Percentiles rank a stretch among this genome's conserved stretches.
These are phyloP conservation scores for Limnothrissa miodon DNA, from an alignment of 2,113 vertebrate species.

Conservation along the genomic window DNA sequence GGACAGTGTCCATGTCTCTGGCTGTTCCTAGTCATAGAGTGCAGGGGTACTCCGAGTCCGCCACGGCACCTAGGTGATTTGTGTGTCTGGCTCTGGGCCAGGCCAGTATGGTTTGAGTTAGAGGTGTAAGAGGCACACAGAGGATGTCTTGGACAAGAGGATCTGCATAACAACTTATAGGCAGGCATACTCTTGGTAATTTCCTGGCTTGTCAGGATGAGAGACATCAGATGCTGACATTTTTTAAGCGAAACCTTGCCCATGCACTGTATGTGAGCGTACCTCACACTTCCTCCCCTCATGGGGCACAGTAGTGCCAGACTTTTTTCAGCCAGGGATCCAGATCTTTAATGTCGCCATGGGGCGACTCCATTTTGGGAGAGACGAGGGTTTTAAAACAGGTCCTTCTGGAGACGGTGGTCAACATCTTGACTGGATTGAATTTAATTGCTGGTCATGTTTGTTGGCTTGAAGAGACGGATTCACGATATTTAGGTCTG, in stretches of 20 bases:
- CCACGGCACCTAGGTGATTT: constrained; percentile 28
- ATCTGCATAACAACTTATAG: constrained; percentile 52
- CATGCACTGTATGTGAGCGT: constrained; percentile 31
- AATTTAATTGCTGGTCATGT: constrained; percentile 35
- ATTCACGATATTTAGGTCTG: constrained; percentile 36
- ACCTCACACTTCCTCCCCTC: constrained; percentile 32
- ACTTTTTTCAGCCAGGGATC: constrained; percentile 12
- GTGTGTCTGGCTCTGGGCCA: constrained; percentile 54
- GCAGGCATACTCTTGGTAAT: constrained; percentile 52
- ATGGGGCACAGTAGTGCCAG: constrained; percentile 40
- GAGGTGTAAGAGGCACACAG: constrained; percentile 44
- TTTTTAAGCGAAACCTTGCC: constrained; percentile 18
- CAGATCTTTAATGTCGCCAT: not conserved
- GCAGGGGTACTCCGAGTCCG: constrained; percentile 37
- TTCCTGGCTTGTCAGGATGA: constrained; percentile 59
- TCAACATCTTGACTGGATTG: constrained; percentile 38
- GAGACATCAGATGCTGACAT: constrained; percentile 43
- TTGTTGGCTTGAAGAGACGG: constrained; percentile 31
- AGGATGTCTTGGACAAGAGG: constrained; percentile 26
- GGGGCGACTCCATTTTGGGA: constrained; percentile 15
- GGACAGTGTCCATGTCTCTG: constrained; percentile 20
- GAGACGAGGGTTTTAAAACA: not conserved
- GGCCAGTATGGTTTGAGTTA: constrained; percentile 62
- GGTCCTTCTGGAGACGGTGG: not conserved
- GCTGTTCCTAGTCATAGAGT: constrained; percentile 40